Base-by-base conservation (phyloP, 2,888 invertebrate species). In the Eubasilissa splendida region DNA sequence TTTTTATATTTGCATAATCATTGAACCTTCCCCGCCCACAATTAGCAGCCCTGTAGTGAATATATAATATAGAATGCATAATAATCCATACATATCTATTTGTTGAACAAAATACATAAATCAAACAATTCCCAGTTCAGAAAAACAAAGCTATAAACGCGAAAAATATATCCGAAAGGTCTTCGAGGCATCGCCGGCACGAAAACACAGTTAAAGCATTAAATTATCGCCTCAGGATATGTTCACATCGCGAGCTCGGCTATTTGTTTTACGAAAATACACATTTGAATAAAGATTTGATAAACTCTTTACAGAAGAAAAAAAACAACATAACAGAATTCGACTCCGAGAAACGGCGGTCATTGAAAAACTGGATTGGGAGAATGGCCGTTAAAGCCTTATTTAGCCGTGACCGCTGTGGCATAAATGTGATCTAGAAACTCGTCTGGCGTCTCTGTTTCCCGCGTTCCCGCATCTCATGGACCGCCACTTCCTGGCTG, bases 361-460 rank as follows among this genome's bases (percentile, higher is more conserved):
- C 12, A 14, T 73, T 42, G 56, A 9, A 56, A 56, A 73, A 73
- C 58, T 73, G 71, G 71, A 73, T 58, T 58, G 71, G 12, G 56
- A 42, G 58, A 73, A 73, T 58, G 56, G 56, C 71, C 70, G 50
- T 53, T 70, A 70, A 53, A 54, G 53, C 70, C 71, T 31, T 73
- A 58, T 73, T 71, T 56, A 33, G 58, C 8, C 71, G 0, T 33
- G 31, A 73, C 71, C 58, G 71, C 58, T 73, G 58, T 56, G n/a
- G 71, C 56, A 73, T 58, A 33, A 54, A 56, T 56, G 58, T 56
- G 56, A 56, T 73, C 71, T 73, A 58, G 56, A 73, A 73, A 73
- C 71, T 33, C 22, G 70, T 70, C 53, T 54, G 70, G 70, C 31
- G 11, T 54, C 70, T 70, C 60, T 60, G 65, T 65, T 65, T 9